Base-by-base conservation (phyloP, 2,888 invertebrate genomes). In the Leucophenga maculata region DNA sequence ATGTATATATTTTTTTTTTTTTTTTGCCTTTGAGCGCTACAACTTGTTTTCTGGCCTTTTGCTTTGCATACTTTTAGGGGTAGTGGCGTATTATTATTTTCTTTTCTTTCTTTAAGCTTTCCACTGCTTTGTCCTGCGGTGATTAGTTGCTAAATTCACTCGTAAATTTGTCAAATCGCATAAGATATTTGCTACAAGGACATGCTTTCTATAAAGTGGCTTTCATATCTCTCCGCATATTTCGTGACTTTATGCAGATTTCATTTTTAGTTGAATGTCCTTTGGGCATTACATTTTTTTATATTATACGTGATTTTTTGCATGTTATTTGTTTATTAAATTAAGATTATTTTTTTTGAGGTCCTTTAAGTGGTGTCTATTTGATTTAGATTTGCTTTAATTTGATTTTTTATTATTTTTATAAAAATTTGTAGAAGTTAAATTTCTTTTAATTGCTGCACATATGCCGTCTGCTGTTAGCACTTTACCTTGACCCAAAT, bases 61-160 rank as follows among this genome's bases (percentile, higher is more conserved):
- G 44, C 44, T 62, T 11, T 22, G 14, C 44, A 13, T 62, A 20
- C 20, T 20, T 62, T 44, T 13, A 20, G 67, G 65, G 26, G 54
- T 62, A 52, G 66, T 11, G 20, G 31, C n/a, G 39, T 64, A 16
- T 46, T 46, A 13, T 60, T 50, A 75, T 75, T 80, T 32, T 62
- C 20, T 44, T 9, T 20, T 46, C 1, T 18, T 22, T 18, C 6
- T 57, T 39, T 39, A 39, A 39, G 39, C 39, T 80, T 76, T 73
- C 69, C 72, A 57, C 57, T 57, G 31, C 57, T 4, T 57, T 57
- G 22, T n/a, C 59, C 31, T 62, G 59, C 31, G 73, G 76, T 83
- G 84, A 81, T 84, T 81, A 84, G 84, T 84, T 75, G 81, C 84
- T 79, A 76, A 84, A 82, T 74, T 80, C 75, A 79, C 84, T 81